Conservation (phyloP, 2,888 invertebrate genomes). For the Apotomis betuletana region DNA sequence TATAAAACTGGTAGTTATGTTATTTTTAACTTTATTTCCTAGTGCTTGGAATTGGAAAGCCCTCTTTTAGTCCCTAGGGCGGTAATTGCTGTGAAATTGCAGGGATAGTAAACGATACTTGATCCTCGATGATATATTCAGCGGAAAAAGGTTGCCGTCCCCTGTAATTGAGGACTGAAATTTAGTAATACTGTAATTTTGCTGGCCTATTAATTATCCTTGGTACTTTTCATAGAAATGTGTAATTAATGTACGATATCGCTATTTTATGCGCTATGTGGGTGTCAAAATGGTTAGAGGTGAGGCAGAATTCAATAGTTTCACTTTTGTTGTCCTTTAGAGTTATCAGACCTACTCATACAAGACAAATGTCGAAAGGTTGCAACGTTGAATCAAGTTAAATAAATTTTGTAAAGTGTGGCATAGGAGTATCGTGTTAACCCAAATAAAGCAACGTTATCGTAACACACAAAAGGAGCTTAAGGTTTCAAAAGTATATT, state of each 20-base stretch:
- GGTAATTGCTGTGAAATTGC: conserved; percentile 48
- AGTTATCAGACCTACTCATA: too few relatives aligned
- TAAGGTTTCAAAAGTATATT: conserved; percentile 31
- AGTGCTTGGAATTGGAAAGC: not conserved
- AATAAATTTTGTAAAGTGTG: conserved; percentile 2
- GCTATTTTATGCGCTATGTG: not conserved
- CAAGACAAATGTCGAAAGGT: too few relatives aligned
- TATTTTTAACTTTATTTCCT: conserved; percentile 6
- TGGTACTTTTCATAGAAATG: not conserved
- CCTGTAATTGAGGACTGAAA: conserved; percentile 31
- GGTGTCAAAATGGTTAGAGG: not conserved
- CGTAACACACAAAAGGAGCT: conserved; percentile 35
- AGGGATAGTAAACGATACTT: conserved; percentile 50
- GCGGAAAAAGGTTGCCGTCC: conserved; percentile 41
- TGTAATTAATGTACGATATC: not conserved
- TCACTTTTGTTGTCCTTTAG: too few relatives aligned
- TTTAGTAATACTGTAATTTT: conserved; percentile 12
- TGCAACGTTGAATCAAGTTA: too few relatives aligned
- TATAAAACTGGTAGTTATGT: not conserved
- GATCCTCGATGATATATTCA: conserved; percentile 51
- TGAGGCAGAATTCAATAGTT: too few relatives aligned
- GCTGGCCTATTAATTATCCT: not conserved
- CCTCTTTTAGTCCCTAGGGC: conserved; percentile 45
- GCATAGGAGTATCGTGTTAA: conserved; percentile 11
- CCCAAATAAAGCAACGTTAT: conserved; percentile 34